Base-by-base conservation (phyloP, 2,797 vertebrate genomes). In the Helarctos malayanus region DNA sequence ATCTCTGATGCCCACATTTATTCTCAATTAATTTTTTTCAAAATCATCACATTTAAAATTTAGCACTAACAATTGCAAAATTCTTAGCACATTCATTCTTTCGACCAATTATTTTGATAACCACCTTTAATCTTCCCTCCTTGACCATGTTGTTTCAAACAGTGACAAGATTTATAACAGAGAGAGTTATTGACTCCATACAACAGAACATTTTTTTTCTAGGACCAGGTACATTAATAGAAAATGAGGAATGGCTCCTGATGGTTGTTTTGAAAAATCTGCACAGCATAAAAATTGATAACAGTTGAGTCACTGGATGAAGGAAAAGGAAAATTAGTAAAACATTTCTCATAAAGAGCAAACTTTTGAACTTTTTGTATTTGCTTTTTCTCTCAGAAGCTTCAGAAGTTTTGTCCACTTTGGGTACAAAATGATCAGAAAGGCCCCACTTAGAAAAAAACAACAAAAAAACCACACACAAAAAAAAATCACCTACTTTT, bases 351-450 rank as follows among this genome's bases (percentile, higher is more conserved):
- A 86, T 61, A 83, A 89, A 38, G 35, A 92, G 13, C 57, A 88
- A 96, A 93, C 63, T 83, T 78, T 91, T 91, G 47, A 92, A 92
- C 16, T 80, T 95, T 94, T 38, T 11, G 2, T 69, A 73, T 13
- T 90, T 89, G 75, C 41, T 95, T 97, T 97, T 89, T 56, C 61
- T 96, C 47, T 88, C 15, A 81, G 38, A 91, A 96, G 96, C 65
- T 83, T 29, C 68, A 91, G 38, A 63, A 90, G 19, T 81, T 97
- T 75, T 76, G 10, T 76, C 75, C 32, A 65, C 73, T 89, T 92
- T 91, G 35, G n/a, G 71, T 69, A 82, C 49, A 89, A 96, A 93
- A 87, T 78, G 18, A 93, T 92, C 41, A n/a, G 73, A 87, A 96
- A 83, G 29, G 3, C 4, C 45, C 29, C 5, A 23, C 16, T 68